These are phyloP conservation scores for Cyclopterus lumpus DNA, from an alignment of 2,797 vertebrate genomes.

Conservation along the genomic window DNA sequence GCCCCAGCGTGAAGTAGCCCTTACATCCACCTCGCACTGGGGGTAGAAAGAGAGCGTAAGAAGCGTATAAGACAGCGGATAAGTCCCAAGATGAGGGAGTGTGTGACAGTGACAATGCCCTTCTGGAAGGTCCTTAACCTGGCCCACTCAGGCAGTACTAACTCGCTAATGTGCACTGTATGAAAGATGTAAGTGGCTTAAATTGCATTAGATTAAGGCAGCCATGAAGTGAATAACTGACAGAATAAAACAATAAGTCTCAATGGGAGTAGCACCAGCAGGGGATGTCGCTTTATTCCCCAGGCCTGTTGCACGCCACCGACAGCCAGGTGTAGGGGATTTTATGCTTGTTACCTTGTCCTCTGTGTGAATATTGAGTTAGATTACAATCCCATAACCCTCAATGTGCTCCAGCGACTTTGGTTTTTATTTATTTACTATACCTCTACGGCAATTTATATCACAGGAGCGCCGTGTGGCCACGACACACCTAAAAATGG, in stretches of 20 bases:
- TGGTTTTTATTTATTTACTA: slow-evolving; percentile 57
- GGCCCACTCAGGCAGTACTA: slow-evolving; percentile 74
- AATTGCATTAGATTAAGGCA: slow-evolving; percentile 81
- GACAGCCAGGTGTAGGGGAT: slow-evolving; percentile 70
- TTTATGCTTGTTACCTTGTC: slow-evolving; percentile 74
- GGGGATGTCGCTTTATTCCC: slow-evolving; percentile 48
- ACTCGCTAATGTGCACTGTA: slow-evolving; percentile 78
- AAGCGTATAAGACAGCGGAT: slow-evolving; percentile 37
- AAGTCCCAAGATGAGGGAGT: slow-evolving; percentile 46
- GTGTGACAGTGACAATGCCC: slow-evolving; percentile 68
- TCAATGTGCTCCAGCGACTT: slow-evolving; percentile 61
- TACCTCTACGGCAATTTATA: slow-evolving; percentile 62
- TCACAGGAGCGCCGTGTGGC: slow-evolving; percentile 42
- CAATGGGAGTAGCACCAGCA: slow-evolving; percentile 55
- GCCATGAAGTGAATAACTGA: slow-evolving; percentile 80
- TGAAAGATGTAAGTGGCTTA: slow-evolving; percentile 82
- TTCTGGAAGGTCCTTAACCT: slow-evolving; percentile 82
- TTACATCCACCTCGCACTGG: slow-evolving; percentile 37
- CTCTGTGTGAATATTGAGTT: slow-evolving; percentile 69
- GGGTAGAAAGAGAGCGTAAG: not conserved
- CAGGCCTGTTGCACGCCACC: slow-evolving; percentile 32
- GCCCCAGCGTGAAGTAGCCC: slow-evolving; percentile 49
- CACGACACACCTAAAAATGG: slow-evolving; percentile 59
- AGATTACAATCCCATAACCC: slow-evolving; percentile 67
- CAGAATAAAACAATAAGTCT: slow-evolving; percentile 82